A percentile compares a stretch with the other conserved stretches of the same genome.
These are phyloP conservation scores for Parotia lawesii DNA, from an alignment of 2,113 vertebrate genomes.

Conservation along the genomic window DNA sequence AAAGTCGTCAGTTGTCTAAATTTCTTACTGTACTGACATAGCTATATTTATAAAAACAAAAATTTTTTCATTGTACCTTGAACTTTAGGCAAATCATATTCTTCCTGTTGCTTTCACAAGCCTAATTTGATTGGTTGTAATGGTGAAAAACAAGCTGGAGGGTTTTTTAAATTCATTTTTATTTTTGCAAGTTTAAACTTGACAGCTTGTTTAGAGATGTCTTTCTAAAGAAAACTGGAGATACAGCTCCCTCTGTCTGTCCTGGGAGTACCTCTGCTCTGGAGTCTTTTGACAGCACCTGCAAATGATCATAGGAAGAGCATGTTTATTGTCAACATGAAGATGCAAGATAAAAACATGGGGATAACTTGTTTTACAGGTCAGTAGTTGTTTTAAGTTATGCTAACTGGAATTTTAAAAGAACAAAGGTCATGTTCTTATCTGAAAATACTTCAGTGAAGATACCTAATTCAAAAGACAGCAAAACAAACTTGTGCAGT, in stretches of 20 bases:
- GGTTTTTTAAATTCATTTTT: background rate
- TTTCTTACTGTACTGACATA: background rate
- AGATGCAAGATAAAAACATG: background rate
- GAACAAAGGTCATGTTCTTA: background rate
- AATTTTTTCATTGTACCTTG: background rate
- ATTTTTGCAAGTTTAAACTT: background rate
- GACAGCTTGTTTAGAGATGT: background rate
- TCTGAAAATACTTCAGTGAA: background rate
- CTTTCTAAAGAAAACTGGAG: constrained; percentile 40
- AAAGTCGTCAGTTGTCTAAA: background rate
- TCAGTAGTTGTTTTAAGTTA: background rate
- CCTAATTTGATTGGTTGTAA: background rate
- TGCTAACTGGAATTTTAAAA: background rate
- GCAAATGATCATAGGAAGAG: background rate
- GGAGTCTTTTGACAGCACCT: background rate
- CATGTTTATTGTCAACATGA: background rate
- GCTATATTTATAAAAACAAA: background rate
- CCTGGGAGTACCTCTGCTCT: background rate
- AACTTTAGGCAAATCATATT: background rate
- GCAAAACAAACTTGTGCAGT: background rate
- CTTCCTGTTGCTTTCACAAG: background rate
- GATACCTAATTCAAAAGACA: background rate
- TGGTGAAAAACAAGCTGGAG: background rate
- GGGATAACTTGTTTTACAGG: background rate
- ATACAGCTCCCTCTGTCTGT: constrained; percentile 61